Conservation (phyloP, 2,888 invertebrate genomes). For the Lobophora halterata region DNA sequence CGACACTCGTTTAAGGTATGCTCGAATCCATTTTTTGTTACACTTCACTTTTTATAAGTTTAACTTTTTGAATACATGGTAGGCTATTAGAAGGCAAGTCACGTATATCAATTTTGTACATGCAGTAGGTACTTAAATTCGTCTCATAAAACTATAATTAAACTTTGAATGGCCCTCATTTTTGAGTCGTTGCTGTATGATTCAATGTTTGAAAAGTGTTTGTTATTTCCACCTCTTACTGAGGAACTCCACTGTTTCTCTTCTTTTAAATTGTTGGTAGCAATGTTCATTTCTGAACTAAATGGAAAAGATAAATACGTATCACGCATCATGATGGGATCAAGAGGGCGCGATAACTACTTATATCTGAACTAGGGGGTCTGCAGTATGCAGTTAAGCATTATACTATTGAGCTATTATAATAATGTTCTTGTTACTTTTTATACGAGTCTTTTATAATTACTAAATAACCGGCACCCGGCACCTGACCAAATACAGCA, state of each 20-base stretch:
- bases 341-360: too few relatives aligned
- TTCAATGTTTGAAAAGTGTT: slow-evolving; percentile 18
- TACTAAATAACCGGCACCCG: too few relatives aligned
- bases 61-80: slow-evolving; percentile 28
- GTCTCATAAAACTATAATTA: slow-evolving; percentile 23
- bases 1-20: slow-evolving; percentile 51
- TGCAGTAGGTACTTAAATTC: not conserved
- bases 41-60: slow-evolving; percentile 33
- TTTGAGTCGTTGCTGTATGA: slow-evolving; percentile 18
- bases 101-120: slow-evolving; percentile 1
- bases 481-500: slow-evolving; percentile 26
- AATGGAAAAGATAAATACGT: slow-evolving; percentile 14
- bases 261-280: slow-evolving; percentile 20
- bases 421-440: too few relatives aligned
- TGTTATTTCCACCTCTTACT: slow-evolving; percentile 29
- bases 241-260: slow-evolving; percentile 27
- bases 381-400: too few relatives aligned
- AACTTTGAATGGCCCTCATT: slow-evolving; percentile 23
- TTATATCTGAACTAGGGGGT: too few relatives aligned
- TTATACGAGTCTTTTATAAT: too few relatives aligned
- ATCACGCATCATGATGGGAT: too few relatives aligned
- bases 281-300: slow-evolving; percentile 33
- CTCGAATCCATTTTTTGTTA: slow-evolving; percentile 58
- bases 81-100: too few relatives aligned
- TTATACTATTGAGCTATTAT: too few relatives aligned